A percentile compares a stretch with the other conserved stretches of the same genome.
These are phyloP conservation scores for Gymnoscelis rufifasciata DNA, from an alignment of 2,888 invertebrate species.

Conservation along the genomic window DNA sequence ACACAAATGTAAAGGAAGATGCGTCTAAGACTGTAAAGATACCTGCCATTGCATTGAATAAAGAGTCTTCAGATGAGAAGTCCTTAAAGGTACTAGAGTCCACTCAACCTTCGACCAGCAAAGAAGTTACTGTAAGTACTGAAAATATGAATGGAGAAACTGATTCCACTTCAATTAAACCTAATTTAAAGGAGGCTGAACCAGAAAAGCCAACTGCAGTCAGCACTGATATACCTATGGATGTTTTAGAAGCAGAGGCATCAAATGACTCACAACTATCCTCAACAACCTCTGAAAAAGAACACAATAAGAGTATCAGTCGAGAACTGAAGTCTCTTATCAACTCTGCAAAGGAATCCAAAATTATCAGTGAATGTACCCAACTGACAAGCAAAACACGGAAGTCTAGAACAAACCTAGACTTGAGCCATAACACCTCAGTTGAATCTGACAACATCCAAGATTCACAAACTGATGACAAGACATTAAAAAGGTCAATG, in stretches of 20 bases:
- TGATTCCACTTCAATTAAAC: background rate
- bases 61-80: background rate
- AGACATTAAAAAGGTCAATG: conserved; percentile 70
- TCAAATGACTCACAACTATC: conserved; percentile 53
- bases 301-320: conserved; percentile 64
- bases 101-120: conserved; percentile 7
- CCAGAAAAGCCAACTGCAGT: background rate
- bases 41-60: background rate
- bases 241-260: conserved; percentile 37
- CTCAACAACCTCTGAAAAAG: conserved; percentile 55
- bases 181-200: conserved; percentile 3
- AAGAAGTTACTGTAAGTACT: conserved; percentile 5
- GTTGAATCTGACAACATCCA: conserved; percentile 55
- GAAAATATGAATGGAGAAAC: conserved; percentile 3
- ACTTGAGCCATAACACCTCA: conserved; percentile 64
- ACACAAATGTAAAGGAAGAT: conserved; percentile 11
- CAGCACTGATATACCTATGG: conserved; percentile 6
- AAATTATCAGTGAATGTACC: conserved; percentile 80
- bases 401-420: conserved; percentile 66
- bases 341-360: conserved; percentile 83
- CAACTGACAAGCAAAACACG: conserved; percentile 72
- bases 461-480: conserved; percentile 55
- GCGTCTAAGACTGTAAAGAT: background rate
- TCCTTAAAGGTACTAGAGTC: conserved; percentile 2
- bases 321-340: conserved; percentile 82